These are phyloP conservation scores for Paralichthys olivaceus DNA, from an alignment of 2,113 vertebrate genomes.

Conservation along the genomic window DNA sequence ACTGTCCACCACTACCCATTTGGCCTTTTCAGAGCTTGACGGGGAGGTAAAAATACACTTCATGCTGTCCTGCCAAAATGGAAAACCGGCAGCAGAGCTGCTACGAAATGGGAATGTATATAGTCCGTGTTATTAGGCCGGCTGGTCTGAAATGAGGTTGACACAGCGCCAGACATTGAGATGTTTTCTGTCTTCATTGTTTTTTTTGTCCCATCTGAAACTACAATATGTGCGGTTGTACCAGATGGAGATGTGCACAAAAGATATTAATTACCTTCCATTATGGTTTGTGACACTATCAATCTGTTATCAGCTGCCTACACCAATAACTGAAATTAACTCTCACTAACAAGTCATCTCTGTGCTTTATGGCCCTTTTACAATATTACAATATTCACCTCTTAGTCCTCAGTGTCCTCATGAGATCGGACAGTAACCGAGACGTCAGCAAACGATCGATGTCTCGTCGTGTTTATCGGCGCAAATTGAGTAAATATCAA, in stretches of 20 bases:
- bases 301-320: slow-evolving; percentile 75
- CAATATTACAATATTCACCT: slow-evolving; percentile 57
- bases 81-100: slow-evolving; percentile 46
- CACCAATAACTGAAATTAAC: slow-evolving; percentile 75
- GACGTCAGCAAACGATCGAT: slow-evolving; percentile 16
- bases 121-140: slow-evolving; percentile 51
- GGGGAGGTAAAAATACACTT: slow-evolving; percentile 66
- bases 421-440: slow-evolving; percentile 33
- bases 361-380: slow-evolving; percentile 62
- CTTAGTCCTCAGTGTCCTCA: slow-evolving; percentile 11
- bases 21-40: slow-evolving; percentile 72
- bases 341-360: slow-evolving; percentile 75
- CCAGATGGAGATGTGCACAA: slow-evolving; percentile 56
- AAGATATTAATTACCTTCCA: slow-evolving; percentile 79
- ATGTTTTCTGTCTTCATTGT: slow-evolving; percentile 66
- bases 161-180: slow-evolving; percentile 60
- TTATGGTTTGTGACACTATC: slow-evolving; percentile 74
- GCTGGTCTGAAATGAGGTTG: slow-evolving; percentile 56
- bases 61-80: slow-evolving; percentile 55
- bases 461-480: slow-evolving; percentile 41
- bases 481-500: slow-evolving; percentile 59
- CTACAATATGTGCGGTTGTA: slow-evolving; percentile 59
- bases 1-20: slow-evolving; percentile 63
- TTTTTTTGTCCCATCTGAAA: slow-evolving; percentile 49
- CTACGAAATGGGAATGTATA: slow-evolving; percentile 48